Evolutionary conservation across 2,888 invertebrate genomes (phyloP), one percentile per base, ranked within the genome.

Genomic region (Drosophila melanosoma): DNA sequence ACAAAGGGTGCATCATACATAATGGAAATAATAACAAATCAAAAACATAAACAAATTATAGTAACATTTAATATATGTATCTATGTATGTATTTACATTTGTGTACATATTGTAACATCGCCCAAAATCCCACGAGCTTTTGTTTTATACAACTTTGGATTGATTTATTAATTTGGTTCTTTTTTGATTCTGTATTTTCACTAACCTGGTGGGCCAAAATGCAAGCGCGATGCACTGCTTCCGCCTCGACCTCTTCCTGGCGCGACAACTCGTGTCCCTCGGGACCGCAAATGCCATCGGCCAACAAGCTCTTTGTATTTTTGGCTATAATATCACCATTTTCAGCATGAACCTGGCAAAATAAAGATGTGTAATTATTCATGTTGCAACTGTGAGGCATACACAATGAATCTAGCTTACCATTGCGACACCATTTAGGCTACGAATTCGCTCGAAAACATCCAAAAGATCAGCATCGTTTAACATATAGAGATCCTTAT

Each of bases 201-300:
- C 79, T 83, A 90, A 98, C 98, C 96, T 99, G 98, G 93, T 97
- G 97, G 40, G 99, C 97, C 87, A 98, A 96, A 81, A 97, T 96
- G 91, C 98, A 98, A 35, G 99, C 99, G 83, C 99, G 95, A 93
- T 97, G 96, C 17, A 98, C 98, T 42, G 99, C 99, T 93, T 99
- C 99, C 0, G 97, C 98, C 92, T 99, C 99, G n/a, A 99, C 98
- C 93, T 99, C 98, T 94, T 99, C 99, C 62, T 98, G 97, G 4
- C 99, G 95, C 4, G 98, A 98, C 90, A 98, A 94, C 93, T 97
- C 96, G 93, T 99, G 99, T 4, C 98, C 99, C 93, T 99, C 98
- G 1, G 99, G 99, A 1, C 98, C 98, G 0, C 96, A 97, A 45
- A 99, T 95, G n/a, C 99, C 99, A 40, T 96, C 95, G 0, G 95